Evolutionary conservation across 2,797 vertebrate genomes (phyloP).

Genomic region (Oryzias dopingdopingensis): DNA sequence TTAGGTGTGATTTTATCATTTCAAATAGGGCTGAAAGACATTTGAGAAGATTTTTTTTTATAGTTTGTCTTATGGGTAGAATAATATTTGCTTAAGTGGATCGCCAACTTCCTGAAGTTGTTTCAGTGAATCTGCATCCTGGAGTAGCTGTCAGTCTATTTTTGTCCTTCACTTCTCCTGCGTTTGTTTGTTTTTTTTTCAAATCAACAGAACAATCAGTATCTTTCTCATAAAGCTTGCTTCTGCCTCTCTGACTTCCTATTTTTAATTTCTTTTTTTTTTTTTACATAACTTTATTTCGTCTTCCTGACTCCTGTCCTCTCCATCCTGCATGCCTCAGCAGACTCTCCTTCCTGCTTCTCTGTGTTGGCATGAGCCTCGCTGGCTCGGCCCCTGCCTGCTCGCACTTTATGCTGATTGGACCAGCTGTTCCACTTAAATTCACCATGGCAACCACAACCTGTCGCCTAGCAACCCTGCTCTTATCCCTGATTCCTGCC

Average conservation of each 20-base stretch:
- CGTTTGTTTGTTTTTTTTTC: constrained; percentile 13
- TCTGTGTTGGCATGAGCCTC: constrained; percentile 83
- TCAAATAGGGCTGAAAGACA: constrained; percentile 10
- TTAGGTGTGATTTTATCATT: constrained; percentile 14
- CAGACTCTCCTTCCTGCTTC: constrained; percentile 80
- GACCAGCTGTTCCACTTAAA: constrained; percentile 92
- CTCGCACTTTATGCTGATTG: constrained; percentile 90
- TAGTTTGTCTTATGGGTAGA: constrained; percentile 22
- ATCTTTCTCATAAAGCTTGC: constrained; percentile 12
- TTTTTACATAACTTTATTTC: constrained; percentile 34
- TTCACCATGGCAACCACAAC: constrained; percentile 98
- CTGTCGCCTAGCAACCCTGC: constrained; percentile 91
- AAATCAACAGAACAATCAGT: constrained; percentile 16
- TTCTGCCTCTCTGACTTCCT: constrained; percentile 36
- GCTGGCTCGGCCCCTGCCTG: constrained; percentile 86
- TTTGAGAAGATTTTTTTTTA: constrained; percentile 22
- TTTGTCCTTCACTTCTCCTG: constrained; percentile 11
- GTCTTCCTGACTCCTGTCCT: constrained; percentile 22
- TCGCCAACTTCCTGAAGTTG: constrained; percentile 19
- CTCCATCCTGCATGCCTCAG: constrained; percentile 71
- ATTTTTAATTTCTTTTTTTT: constrained; percentile 30
- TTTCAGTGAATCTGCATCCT: constrained; percentile 3
- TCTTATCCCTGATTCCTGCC: constrained; percentile 85
- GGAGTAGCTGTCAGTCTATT: constrained; percentile 10
- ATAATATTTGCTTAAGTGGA: constrained; percentile 18